phyloP scores from a whole-genome alignment of 2,888 invertebrate species.

The Norana najaformis region DNA sequence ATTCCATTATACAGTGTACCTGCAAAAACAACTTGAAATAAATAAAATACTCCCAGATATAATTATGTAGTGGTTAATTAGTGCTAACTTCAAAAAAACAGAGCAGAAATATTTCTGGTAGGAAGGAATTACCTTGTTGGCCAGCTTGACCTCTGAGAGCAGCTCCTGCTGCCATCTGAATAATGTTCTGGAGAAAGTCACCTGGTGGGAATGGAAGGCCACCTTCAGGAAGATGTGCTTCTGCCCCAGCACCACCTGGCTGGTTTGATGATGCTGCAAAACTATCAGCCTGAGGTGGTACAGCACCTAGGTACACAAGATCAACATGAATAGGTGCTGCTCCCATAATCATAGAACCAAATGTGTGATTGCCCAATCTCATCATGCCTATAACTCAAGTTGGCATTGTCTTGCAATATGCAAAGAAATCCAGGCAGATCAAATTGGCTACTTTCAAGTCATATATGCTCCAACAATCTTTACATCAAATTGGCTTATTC shows the following conservation, averaged over 20 bases:
- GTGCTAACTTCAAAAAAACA: neutral
- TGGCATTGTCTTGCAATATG: neutral
- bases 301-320: neutral
- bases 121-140: slow-evolving; percentile 27
- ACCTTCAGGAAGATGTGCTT: neutral
- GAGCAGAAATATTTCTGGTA: neutral
- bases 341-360: no score
- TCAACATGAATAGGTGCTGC: neutral
- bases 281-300: slow-evolving; percentile 9
- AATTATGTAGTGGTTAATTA: neutral
- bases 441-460: no score
- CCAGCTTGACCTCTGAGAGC: slow-evolving; percentile 35
- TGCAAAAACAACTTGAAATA: neutral
- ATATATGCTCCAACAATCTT: no score
- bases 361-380: no score
- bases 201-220: slow-evolving; percentile 57
- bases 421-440: no score
- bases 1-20: neutral
- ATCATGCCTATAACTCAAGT: neutral
- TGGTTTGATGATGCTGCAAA: neutral
- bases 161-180: slow-evolving; percentile 54
- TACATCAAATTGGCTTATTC: neutral
- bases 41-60: neutral
- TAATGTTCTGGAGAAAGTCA: slow-evolving; percentile 67
- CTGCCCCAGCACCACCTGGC: slow-evolving; percentile 5